Conservation (phyloP, 2,113 vertebrate species). For the Candoia aspera region DNA sequence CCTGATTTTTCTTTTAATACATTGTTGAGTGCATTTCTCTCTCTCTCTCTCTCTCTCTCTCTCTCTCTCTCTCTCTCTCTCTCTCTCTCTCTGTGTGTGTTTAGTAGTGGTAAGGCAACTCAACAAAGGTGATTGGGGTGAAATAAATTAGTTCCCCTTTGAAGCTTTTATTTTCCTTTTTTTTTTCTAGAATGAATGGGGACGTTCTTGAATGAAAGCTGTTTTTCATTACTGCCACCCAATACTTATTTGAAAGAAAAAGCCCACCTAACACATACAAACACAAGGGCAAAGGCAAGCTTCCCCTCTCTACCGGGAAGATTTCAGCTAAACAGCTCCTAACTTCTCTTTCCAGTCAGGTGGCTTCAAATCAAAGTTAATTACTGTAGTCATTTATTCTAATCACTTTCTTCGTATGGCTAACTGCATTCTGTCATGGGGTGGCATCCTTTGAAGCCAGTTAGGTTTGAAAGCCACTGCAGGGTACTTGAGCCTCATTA, state of each 20-base stretch:
- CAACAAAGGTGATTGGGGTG: constrained; percentile 68
- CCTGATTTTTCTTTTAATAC: constrained; percentile 38
- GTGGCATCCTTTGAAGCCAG: constrained; percentile 75
- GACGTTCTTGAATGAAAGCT: constrained; percentile 74
- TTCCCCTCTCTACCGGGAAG: constrained; percentile 67
- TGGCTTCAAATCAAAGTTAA: constrained; percentile 83
- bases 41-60: no score
- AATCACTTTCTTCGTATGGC: constrained; percentile 75
- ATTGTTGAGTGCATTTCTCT: no score
- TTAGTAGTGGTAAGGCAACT: constrained; percentile 50
- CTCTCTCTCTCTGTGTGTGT: no score
- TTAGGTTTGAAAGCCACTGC: constrained; percentile 76
- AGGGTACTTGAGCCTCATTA: constrained; percentile 79
- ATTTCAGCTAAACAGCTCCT: constrained; percentile 76
- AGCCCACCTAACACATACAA: constrained; percentile 66
- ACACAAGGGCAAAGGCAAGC: constrained; percentile 66
- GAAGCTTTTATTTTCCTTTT: constrained; percentile 77
- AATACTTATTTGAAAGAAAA: constrained; percentile 76
- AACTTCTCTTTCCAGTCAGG: constrained; percentile 78
- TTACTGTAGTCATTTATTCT: constrained; percentile 84
- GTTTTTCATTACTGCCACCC: constrained; percentile 79
- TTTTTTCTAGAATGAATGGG: constrained; percentile 73
- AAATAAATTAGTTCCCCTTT: constrained; percentile 81
- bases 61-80: no score
- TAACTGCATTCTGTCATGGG: constrained; percentile 70